Evolutionary conservation across 2,113 vertebrate species (phyloP).

Genomic region (Oxyruncus cristatus): DNA sequence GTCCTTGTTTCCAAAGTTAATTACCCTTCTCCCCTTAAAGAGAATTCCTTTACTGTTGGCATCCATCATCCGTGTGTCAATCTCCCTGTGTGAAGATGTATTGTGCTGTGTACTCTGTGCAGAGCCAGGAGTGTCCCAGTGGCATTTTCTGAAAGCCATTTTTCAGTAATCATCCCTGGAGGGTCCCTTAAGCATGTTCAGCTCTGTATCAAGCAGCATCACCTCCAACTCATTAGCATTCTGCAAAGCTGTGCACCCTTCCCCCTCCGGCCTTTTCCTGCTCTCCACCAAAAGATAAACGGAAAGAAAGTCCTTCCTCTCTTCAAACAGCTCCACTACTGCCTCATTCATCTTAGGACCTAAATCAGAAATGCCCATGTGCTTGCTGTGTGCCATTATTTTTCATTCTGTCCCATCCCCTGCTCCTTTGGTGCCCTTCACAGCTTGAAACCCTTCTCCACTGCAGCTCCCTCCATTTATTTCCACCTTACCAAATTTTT

Average conservation of each 20-base stretch:
- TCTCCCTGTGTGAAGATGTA: background rate
- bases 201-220: background rate
- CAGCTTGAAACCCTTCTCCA: background rate
- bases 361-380: background rate
- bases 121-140: background rate
- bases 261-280: background rate
- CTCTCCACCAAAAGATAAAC: background rate
- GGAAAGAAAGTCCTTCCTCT: background rate
- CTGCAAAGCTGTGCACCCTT: accelerated
- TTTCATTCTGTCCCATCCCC: background rate
- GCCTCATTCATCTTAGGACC: background rate
- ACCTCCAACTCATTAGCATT: background rate
- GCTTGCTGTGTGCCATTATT: background rate
- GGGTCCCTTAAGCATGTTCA: background rate
- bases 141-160: background rate
- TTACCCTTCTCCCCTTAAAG: background rate
- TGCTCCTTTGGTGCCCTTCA: background rate
- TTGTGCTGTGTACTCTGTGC: accelerated
- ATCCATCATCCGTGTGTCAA: background rate
- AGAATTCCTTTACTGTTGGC: background rate
- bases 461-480: background rate
- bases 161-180: slow-evolving; percentile 16
- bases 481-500: background rate
- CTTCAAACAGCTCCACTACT: background rate
- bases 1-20: background rate